A percentile compares a stretch with the other conserved stretches of the same genome.
These are phyloP conservation scores for Xiphias gladius DNA, from an alignment of 2,113 vertebrate genomes.

Conservation along the genomic window DNA sequence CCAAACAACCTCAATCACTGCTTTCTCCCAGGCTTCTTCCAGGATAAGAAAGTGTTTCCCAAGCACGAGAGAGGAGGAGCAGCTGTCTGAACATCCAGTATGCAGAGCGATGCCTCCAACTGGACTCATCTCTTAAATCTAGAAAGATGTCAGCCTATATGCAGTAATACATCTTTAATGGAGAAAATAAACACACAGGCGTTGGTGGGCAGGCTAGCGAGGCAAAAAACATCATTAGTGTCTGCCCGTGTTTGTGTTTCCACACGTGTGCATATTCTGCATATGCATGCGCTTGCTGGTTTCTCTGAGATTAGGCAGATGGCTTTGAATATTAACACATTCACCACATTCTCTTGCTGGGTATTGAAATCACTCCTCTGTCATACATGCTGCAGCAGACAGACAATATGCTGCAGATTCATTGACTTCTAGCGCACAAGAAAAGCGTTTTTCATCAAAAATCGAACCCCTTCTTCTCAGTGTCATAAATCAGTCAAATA, in stretches of 20 bases:
- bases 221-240: constrained; percentile 18
- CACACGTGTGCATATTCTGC: constrained; percentile 28
- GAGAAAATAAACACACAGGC: constrained; percentile 27
- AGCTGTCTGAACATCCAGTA: background rate
- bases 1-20: constrained; percentile 4
- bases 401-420: constrained; percentile 8
- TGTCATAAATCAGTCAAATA: constrained; percentile 9
- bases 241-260: constrained; percentile 25
- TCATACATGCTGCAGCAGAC: constrained; percentile 7
- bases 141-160: constrained; percentile 12
- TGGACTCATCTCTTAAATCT: constrained; percentile 9
- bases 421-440: background rate
- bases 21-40: background rate
- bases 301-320: constrained; percentile 41
- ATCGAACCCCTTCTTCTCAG: background rate
- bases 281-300: constrained; percentile 38
- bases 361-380: background rate
- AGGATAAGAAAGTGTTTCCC: background rate
- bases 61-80: background rate
- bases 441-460: background rate
- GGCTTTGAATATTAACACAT: constrained; percentile 54
- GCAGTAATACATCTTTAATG: constrained; percentile 44
- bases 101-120: background rate
- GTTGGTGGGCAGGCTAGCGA: background rate
- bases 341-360: background rate